Evolutionary conservation across 2,888 invertebrate genomes (phyloP).

Genomic region (Ommatoiulus sabulosus): DNA sequence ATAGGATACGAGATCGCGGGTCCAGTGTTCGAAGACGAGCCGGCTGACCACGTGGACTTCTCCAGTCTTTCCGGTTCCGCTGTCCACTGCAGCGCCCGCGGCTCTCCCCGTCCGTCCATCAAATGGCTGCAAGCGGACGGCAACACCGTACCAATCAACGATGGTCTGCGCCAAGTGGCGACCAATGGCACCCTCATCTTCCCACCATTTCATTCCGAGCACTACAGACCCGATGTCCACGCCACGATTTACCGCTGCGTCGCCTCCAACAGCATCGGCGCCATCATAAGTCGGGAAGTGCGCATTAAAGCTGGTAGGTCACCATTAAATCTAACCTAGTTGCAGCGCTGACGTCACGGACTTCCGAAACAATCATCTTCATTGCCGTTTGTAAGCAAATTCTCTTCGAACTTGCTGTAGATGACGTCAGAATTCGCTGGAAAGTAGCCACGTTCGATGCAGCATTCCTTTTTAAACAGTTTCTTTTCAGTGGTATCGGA

Average conservation of each 20-base stretch:
- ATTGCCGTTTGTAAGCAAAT: background rate
- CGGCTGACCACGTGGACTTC: constrained; percentile 65
- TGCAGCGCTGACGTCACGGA: background rate
- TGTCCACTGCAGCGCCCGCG: constrained; percentile 67
- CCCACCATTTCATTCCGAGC: constrained; percentile 60
- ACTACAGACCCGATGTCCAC: constrained; percentile 61
- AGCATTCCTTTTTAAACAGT: background rate
- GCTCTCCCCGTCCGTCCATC: constrained; percentile 65
- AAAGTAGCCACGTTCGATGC: background rate
- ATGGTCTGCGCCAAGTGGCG: constrained; percentile 59
- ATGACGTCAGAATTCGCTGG: background rate
- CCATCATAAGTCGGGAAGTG: constrained; percentile 61
- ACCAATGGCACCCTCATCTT: constrained; percentile 61
- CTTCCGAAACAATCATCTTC: background rate
- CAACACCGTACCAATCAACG: constrained; percentile 54
- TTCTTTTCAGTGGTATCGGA: no score
- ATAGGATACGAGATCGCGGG: constrained; percentile 60
- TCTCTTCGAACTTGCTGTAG: background rate
- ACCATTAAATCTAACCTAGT: background rate
- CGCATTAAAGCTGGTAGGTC: constrained; percentile 61
- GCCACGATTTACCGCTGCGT: constrained; percentile 61
- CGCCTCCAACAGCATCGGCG: constrained; percentile 60
- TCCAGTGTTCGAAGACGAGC: constrained; percentile 66
- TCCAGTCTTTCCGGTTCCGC: constrained; percentile 66
- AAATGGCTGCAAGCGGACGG: constrained; percentile 57